A percentile compares a stretch with the other conserved stretches of the same genome.
phyloP scores from a whole-genome alignment of 2,113 vertebrate species.

The Peucedramus taeniatus region DNA sequence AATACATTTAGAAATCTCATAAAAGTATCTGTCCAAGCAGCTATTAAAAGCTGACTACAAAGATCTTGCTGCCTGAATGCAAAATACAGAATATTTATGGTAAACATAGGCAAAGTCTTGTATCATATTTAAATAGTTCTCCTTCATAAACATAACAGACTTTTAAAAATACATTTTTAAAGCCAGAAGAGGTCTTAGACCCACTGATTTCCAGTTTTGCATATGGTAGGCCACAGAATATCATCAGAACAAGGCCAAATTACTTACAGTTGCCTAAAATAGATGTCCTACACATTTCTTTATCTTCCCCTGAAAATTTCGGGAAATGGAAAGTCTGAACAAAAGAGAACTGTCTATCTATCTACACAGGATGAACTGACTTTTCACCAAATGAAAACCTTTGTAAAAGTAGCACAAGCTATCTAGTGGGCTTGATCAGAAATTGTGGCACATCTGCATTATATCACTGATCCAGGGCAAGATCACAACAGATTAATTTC shows the following conservation, averaged over 20 bases:
- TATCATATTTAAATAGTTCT: background rate
- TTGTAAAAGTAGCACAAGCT: background rate
- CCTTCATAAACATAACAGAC: background rate
- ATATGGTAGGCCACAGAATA: background rate
- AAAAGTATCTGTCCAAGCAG: background rate
- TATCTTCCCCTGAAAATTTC: background rate
- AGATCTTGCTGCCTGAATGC: background rate
- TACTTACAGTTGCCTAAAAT: background rate
- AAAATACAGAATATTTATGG: background rate
- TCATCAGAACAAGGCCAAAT: background rate
- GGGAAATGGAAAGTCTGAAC: background rate
- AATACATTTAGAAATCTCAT: background rate
- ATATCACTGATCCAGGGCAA: background rate
- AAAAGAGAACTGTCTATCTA: background rate
- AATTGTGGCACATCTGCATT: background rate
- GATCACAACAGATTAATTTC: background rate
- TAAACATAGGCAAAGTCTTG: background rate
- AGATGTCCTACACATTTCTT: background rate
- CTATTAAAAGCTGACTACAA: background rate
- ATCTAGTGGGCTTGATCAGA: background rate
- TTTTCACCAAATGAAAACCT: background rate
- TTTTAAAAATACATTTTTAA: background rate
- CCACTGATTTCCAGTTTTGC: background rate
- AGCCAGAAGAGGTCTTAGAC: background rate
- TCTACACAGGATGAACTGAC: background rate